Base-by-base conservation (phyloP, 1,140 invertebrate genomes). In the Bombus confusus region DNA sequence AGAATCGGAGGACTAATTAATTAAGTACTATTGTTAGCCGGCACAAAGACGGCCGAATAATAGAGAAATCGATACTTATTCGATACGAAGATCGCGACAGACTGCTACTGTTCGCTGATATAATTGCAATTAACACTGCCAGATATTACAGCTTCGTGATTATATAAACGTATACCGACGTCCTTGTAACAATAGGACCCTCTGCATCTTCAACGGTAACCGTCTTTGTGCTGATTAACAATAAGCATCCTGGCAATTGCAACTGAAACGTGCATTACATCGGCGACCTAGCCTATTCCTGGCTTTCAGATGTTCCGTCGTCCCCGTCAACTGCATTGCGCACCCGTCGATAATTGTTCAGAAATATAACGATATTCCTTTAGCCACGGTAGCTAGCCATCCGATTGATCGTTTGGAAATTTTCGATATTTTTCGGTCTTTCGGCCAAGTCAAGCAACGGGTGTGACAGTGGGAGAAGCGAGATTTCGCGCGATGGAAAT, bases 171-270 rank as follows among this genome's bases (percentile, higher is more conserved):
- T 34, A 59, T 8, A 43, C 39, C 52, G 22, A 37, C 52, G 62
- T 37, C 18, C 28, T 12, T 13, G 12, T 13, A 22, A 83, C 64
- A 83, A 83, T 77, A 37, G n/a, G 4, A 22, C 4, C 34, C 43
- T n/a, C 59, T 43, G 15, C 34, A 34, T 68, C 62, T 75, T 76
- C 41, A 28, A 25, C 37, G 43, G 39, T 25, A 12, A 12, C n/a
- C 43, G 74, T 69, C 82, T 83, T 83, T 83, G 82, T 78, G n/a
- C 22, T 28, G 47, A 83, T 83, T 59, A 78, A 83, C 82, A 83
- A 83, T 83, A 77, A 78, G 74, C 82, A 78, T 78, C 82, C 74
- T 34, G 64, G 43, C 52, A 78, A 78, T 83, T 83, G 41, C 43
- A 47, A 62, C 12, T 37, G 72, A 25, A 79, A 69, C 34, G 43